phyloP scores from a whole-genome alignment of 2,888 invertebrate genomes.

The Ennomos quercinarius region DNA sequence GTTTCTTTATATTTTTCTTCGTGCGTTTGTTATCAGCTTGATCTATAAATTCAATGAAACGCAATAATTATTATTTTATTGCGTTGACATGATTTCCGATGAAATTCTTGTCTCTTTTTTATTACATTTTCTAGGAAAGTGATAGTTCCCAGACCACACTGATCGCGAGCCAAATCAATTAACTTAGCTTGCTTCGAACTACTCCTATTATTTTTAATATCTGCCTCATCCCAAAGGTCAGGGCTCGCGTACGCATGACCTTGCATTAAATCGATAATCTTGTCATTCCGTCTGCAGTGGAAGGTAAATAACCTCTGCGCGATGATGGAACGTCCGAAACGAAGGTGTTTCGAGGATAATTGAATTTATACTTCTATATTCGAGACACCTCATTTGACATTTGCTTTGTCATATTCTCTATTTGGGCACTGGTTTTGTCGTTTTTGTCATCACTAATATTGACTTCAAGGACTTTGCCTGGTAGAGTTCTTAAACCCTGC shows the following conservation, averaged over 20 bases:
- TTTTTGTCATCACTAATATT: slow-evolving; percentile 32
- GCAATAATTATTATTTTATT: too few relatives aligned
- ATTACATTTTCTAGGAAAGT: too few relatives aligned
- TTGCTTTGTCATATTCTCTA: slow-evolving; percentile 22
- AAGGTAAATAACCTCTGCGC: slow-evolving; percentile 37
- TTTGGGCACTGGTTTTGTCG: slow-evolving; percentile 30
- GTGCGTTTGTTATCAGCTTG: neutral
- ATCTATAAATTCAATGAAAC: too few relatives aligned
- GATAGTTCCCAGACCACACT: too few relatives aligned
- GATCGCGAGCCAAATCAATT: slow-evolving; percentile 1
- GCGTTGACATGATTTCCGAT: too few relatives aligned
- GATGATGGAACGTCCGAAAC: slow-evolving; percentile 21
- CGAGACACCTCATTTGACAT: slow-evolving; percentile 22
- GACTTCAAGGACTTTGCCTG: slow-evolving; percentile 16
- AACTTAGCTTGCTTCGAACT: slow-evolving; percentile 2
- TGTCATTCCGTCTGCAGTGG: slow-evolving; percentile 35
- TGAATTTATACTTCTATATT: slow-evolving; percentile 24
- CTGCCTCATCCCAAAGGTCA: slow-evolving; percentile 32
- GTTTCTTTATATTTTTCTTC: slow-evolving; percentile 2
- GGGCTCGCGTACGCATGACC: slow-evolving; percentile 28
- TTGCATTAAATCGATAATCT: slow-evolving; percentile 39
- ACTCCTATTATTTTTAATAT: slow-evolving; percentile 28
- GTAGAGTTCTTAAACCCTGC: slow-evolving; percentile 7
- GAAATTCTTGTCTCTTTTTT: too few relatives aligned
- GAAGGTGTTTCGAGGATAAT: slow-evolving; percentile 30